Conservation (phyloP, 2,797 vertebrate species). For the Myotis pilosus region DNA sequence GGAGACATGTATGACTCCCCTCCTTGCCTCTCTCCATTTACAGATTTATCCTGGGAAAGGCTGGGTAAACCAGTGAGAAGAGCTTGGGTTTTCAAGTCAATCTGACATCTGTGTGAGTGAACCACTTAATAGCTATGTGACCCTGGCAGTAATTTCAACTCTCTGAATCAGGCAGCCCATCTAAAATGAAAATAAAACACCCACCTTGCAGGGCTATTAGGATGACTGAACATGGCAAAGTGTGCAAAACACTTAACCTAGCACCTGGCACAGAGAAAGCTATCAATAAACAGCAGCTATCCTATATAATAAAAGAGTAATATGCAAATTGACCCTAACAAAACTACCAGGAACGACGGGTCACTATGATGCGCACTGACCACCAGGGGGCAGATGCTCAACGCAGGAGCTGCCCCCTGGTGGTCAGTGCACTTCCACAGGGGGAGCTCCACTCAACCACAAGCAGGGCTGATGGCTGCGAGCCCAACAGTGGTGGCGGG, state of each 20-base stretch:
- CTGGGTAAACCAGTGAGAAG: background rate
- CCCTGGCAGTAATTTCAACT: conserved; percentile 22
- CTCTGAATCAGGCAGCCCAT: background rate
- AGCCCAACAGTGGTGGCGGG: too few relatives aligned
- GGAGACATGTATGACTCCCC: background rate
- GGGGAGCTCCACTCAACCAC: too few relatives aligned
- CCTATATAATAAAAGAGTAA: background rate
- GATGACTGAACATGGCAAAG: background rate
- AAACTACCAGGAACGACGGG: too few relatives aligned
- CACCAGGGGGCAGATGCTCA: too few relatives aligned
- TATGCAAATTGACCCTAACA: too few relatives aligned
- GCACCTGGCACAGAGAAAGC: background rate
- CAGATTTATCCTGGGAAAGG: background rate
- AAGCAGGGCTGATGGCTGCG: too few relatives aligned
- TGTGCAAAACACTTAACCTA: background rate
- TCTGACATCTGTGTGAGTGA: background rate
- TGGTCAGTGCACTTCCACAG: too few relatives aligned
- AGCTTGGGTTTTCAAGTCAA: background rate
- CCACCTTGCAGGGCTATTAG: background rate
- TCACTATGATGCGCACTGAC: too few relatives aligned
- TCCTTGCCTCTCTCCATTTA: background rate
- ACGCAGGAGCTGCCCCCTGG: too few relatives aligned
- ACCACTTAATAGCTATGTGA: background rate
- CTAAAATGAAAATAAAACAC: conserved; percentile 49
- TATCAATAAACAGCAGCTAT: background rate